Base-by-base conservation (phyloP, 2,888 invertebrate genomes). In the Dermolepida albohirtum region DNA sequence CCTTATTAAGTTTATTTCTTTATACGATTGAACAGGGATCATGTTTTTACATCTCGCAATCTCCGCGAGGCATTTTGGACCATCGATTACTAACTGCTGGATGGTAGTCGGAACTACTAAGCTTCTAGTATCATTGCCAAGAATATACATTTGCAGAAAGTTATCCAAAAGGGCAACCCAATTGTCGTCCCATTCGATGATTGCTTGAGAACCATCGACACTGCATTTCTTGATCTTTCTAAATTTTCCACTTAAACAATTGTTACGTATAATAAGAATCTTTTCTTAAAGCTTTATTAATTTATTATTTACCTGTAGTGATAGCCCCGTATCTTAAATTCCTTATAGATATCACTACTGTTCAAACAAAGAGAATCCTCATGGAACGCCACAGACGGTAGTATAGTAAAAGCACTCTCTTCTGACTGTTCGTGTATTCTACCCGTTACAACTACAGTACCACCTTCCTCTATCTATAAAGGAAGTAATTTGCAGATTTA, bases 81-180 rank as follows among this genome's bases (percentile, higher is more conserved):
- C 66, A 43, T 74, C 66, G 11, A 76, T 69, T 0, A 65, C 50
- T 10, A 76, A 17, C 7, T 55, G 17, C 16, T 73, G 68, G 16
- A 76, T 71, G 7, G 68, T 68, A 2, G 71, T 93, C 0, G 95
- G 95, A 0, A 95, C 87, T 77, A 89, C 87, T 0, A 94, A 86
- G 1, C 88, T 87, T 5, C 92, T 85, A 0, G 89, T 89, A 73
- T 91, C 89, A 44, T 87, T 85, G 10, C 89, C 87, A 11, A 94
- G 78, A 59, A 94, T 90, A 75, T 89, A 88, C 74, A 92, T 87
- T 82, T 96, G 96, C n/a, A 96, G 85, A 89, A 96, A 90, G 62
- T 92, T 92, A 82, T 96, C 96, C 86, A 96, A 89, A 82, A 94
- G 95, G 0, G 94, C 88, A 11, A 94, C 90, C 95, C 95, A 96